Evolutionary conservation across 2,113 vertebrate genomes (phyloP).

Genomic region (Sakesphorus luctuosus): DNA sequence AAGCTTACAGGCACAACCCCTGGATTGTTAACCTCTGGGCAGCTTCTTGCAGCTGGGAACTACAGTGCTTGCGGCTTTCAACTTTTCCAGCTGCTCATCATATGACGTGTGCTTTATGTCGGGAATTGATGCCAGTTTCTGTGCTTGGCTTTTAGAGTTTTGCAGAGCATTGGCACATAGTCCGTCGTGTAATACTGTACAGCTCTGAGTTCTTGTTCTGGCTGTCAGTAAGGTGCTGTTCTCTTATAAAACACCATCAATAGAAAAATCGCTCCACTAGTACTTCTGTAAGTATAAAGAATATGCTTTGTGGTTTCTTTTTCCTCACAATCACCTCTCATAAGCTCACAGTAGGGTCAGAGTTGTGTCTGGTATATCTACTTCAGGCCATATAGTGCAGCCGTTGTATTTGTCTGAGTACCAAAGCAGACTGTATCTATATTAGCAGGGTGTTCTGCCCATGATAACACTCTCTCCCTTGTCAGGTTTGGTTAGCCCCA

Average conservation of each 20-base stretch:
- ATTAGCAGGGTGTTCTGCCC: neutral
- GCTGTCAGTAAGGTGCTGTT: neutral
- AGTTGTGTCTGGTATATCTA: neutral
- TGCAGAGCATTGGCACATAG: neutral
- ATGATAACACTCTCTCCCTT: neutral
- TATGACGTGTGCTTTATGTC: accelerated
- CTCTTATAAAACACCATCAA: neutral
- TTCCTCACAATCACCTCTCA: neutral
- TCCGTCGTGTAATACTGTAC: accelerated
- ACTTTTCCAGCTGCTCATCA: neutral
- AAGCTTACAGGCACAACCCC: accelerated
- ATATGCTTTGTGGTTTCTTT: neutral
- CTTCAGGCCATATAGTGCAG: neutral
- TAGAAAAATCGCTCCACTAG: no score
- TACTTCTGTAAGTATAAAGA: neutral
- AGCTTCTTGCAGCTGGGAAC: neutral
- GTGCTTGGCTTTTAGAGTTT: neutral
- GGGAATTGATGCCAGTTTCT: accelerated
- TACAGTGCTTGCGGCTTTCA: neutral
- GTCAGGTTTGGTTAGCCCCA: neutral
- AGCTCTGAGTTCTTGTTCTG: neutral
- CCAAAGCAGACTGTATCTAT: neutral
- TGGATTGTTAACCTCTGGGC: neutral
- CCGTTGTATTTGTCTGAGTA: neutral
- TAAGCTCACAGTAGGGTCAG: neutral